A percentile compares a stretch with the other conserved stretches of the same genome.
Conservation (phyloP, 23 tunicate species). For the Diplosoma virens region DNA sequence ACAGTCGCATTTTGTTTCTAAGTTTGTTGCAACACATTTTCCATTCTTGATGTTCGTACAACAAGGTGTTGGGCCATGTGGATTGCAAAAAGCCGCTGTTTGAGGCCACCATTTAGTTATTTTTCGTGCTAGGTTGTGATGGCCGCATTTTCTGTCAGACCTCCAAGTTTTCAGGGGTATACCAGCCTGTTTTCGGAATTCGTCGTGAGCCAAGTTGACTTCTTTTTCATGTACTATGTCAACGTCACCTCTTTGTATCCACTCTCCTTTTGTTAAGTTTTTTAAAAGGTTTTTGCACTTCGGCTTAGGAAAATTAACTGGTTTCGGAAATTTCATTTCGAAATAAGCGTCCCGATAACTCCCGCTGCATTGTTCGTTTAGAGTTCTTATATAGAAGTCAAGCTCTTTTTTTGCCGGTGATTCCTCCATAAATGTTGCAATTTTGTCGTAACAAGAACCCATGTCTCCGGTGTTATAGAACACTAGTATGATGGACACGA, state of each 20-base stretch:
- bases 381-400: not conserved
- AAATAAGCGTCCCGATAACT: too few species aligned
- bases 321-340: too few species aligned
- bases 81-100: slow-evolving; percentile 14
- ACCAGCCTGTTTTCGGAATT: not conserved
- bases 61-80: slow-evolving; percentile 34
- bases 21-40: slow-evolving; percentile 13
- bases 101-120: slow-evolving; percentile 5
- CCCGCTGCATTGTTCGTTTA: not conserved
- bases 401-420: too few species aligned
- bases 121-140: not conserved
- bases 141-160: slow-evolving; percentile 28
- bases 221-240: not conserved
- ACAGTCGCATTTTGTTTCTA: not conserved
- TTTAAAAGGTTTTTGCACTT: slow-evolving; percentile 17
- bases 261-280: slow-evolving; percentile 23
- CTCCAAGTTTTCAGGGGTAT: slow-evolving; percentile 19
- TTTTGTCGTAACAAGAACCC: too few species aligned
- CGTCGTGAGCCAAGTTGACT: not conserved
- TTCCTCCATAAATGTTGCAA: too few species aligned
- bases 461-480: too few species aligned
- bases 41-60: slow-evolving; percentile 39
- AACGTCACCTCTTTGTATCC: not conserved
- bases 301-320: too few species aligned
- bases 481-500: too few species aligned